Evolutionary conservation across 2,113 vertebrate species (phyloP).

Genomic region (Thunnus thynnus): DNA sequence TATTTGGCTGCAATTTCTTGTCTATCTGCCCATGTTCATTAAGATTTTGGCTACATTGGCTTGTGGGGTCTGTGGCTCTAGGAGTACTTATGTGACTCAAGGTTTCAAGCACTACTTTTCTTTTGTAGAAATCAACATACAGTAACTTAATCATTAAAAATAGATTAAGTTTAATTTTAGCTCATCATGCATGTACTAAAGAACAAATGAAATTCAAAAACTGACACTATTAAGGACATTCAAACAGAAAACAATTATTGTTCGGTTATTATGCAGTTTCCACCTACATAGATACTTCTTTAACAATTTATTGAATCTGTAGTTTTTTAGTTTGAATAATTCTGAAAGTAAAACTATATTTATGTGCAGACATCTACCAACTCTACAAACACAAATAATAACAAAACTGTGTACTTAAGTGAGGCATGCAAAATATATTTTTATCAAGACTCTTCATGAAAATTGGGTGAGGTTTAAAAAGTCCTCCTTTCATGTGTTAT

Average conservation of each 20-base stretch:
- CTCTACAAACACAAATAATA: neutral
- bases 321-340: neutral
- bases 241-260: neutral
- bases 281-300: neutral
- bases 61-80: conserved; percentile 46
- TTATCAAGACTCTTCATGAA: neutral
- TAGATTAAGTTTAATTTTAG: conserved; percentile 17
- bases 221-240: neutral
- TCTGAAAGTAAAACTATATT: neutral
- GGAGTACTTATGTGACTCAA: conserved; percentile 40
- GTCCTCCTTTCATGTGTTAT: neutral
- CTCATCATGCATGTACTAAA: neutral
- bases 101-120: conserved; percentile 33
- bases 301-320: neutral
- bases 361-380: neutral
- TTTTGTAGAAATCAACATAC: conserved; percentile 45
- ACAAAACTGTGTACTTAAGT: neutral
- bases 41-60: conserved; percentile 64
- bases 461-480: neutral
- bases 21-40: conserved; percentile 76
- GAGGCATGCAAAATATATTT: neutral
- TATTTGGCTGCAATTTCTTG: conserved; percentile 78
- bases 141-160: conserved; percentile 40
- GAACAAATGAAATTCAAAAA: conserved; percentile 14
- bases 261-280: neutral